phyloP scores from a whole-genome alignment of 1,140 invertebrate species.

The Zeugodacus cucurbitae region DNA sequence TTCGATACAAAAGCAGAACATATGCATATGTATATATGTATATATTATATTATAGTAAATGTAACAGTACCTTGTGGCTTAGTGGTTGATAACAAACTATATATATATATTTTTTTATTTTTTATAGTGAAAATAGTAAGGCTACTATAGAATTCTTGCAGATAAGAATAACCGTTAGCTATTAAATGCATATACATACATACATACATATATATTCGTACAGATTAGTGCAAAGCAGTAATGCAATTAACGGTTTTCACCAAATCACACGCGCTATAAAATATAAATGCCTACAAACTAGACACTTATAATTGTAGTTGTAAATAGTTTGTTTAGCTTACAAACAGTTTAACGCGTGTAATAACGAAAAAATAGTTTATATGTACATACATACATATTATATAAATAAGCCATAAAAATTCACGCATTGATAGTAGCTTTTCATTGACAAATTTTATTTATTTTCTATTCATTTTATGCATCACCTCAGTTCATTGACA shows the following conservation, averaged over 20 bases:
- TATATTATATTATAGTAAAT: not conserved
- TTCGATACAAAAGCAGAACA: not conserved
- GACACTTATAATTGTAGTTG: no score
- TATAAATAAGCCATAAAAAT: not conserved
- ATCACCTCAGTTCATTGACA: conserved; percentile 21
- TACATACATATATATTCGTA: no score
- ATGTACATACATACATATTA: no score
- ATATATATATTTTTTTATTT: not conserved
- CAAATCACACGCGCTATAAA: no score
- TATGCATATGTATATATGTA: not conserved
- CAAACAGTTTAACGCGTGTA: no score
- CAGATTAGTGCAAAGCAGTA: no score
- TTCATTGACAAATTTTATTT: not conserved
- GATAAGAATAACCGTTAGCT: no score
- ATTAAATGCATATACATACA: no score
- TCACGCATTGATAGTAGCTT: not conserved
- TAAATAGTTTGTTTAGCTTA: no score
- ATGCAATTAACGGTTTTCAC: no score
- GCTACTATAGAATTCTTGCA: not conserved
- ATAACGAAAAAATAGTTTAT: no score
- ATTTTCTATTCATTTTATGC: not conserved
- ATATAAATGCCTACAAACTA: no score
- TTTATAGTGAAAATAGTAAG: not conserved
- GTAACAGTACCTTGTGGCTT: not conserved
- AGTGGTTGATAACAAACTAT: not conserved